Evolutionary conservation across 2,888 invertebrate species (phyloP).

Genomic region (Leucophenga maculata): DNA sequence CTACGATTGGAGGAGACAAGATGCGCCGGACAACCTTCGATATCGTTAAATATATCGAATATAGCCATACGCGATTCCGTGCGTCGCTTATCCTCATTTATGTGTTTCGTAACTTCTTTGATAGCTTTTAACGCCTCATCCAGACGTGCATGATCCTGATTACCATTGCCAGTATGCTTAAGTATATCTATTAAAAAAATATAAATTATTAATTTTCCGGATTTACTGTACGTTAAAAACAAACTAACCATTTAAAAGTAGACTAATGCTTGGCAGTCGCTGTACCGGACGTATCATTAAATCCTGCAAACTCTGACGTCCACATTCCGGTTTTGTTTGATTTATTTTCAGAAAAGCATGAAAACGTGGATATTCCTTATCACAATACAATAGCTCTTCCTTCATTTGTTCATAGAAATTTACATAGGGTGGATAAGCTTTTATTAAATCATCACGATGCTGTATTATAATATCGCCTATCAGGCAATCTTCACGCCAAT

Average conservation of each 20-base stretch:
- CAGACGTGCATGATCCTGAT: slow-evolving; percentile 89
- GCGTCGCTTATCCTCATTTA: slow-evolving; percentile 97
- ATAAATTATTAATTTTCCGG: too few species aligned
- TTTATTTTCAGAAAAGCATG: slow-evolving; percentile 98
- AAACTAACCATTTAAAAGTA: slow-evolving; percentile 83
- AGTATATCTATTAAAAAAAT: slow-evolving; percentile 76
- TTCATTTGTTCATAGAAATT: slow-evolving; percentile 99
- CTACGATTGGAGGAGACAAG: slow-evolving; percentile 93
- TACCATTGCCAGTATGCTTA: slow-evolving; percentile 90
- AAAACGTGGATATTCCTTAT: slow-evolving; percentile 94
- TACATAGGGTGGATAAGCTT: slow-evolving; percentile 97
- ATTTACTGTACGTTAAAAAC: slow-evolving; percentile 74
- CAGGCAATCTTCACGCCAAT: slow-evolving; percentile 90
- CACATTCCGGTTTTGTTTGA: slow-evolving; percentile 95
- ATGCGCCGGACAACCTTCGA: slow-evolving; percentile 96
- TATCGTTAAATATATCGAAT: slow-evolving; percentile 98
- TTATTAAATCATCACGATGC: slow-evolving; percentile 89
- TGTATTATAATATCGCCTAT: slow-evolving; percentile 91
- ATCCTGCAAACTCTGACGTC: slow-evolving; percentile 95
- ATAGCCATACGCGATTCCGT: slow-evolving; percentile 96
- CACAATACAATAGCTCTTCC: slow-evolving; percentile 91
- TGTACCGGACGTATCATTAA: slow-evolving; percentile 98
- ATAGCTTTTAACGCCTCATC: slow-evolving; percentile 90
- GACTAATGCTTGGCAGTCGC: slow-evolving; percentile 94
- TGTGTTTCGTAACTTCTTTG: slow-evolving; percentile 94